Evolutionary conservation across 1,140 invertebrate genomes (phyloP), one percentile per base, ranked within the genome.

Genomic region (Pachyrhynchus sulphureomaculatus): DNA sequence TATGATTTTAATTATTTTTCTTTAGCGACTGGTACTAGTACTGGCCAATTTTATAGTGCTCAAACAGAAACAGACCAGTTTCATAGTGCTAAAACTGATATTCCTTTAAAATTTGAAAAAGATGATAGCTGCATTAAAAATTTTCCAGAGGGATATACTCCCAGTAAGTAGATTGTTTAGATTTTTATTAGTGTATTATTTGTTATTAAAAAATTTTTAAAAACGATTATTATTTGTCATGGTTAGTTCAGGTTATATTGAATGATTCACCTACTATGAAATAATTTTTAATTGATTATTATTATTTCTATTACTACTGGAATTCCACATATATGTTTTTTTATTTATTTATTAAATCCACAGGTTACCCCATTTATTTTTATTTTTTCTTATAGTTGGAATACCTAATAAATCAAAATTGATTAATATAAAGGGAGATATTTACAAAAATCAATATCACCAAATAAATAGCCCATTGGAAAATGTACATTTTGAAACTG

Each of bases 61-160:
- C 34, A 52, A 34, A 34, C 48, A 34, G 48, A 52, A 20, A 21
- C 33, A n/a, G 33, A 52, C 3, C 15, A 52, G 15, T 52, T 24
- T 24, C 17, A 18, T 52, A 37, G 33, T 20, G 15, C 17, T 37
- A 52, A 44, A 44, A 36, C 32, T 1, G 12, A 6, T 29, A 10
- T 44, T 20, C 6, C 41, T 21, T 10, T 18, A 8, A 44, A 23
- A 18, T n/a, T 21, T 5, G 5, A 15, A 39, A 39, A 5, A 39
- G 17, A 39, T 4, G 20, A 10, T 2, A 15, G 20, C 41, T 20
- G 12, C 15, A 21, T 44, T 6, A 24, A n/a, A 18, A 18, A 44
- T 1, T n/a, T 44, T 1, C 2, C 15, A 6, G 23, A 26, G 2
- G 48, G 29, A 13, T 51, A 12, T 51, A 51, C 48, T 2, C 48